Evolutionary conservation across 2,797 vertebrate species (phyloP), one percentile per base, ranked within the genome.

Genomic region (Anguilla megastoma): DNA sequence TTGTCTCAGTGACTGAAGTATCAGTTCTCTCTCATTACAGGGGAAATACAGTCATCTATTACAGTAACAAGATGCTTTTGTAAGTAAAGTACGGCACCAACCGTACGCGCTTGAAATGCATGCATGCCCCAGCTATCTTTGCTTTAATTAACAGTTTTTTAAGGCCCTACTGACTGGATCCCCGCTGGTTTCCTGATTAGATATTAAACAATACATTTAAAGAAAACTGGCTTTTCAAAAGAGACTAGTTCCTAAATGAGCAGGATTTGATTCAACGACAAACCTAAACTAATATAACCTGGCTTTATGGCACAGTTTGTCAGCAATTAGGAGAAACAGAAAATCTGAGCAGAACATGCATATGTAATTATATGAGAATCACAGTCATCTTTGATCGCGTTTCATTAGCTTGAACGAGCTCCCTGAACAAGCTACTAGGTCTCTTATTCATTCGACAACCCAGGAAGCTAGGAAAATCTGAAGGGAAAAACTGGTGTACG

Each of bases 131-230:
- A 63, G 88, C 88, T 60, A 85, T 33, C 74, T 86, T 83, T 85
- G 58, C 80, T 89, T 89, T 86, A 89, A 89, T 89, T 89, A 86
- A 86, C 71, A 41, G 33, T 88, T 82, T 71, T 85, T 88, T 85
- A 69, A 84, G 60, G 85, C 79, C 30, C 79, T n/a, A 58, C 85
- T 84, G 85, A 41, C 88, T 69, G 85, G 45, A 54, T 83, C 80
- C 88, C 76, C 84, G 88, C 85, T 86, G 88, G 36, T 45, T 79
- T 84, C 54, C 85, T 86, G 88, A 89, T 86, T 86, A 79, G 58
- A 89, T 69, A 86, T 86, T 63, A 88, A 88, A 86, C 88, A 86
- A 41, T 76, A 80, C 84, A 86, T 82, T 86, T 88, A 45, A 82
- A 86, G 58, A 86, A 63, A 76, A 83, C 45, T 41, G 30, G 41